Base-by-base conservation (phyloP, 2,797 vertebrate genomes). In the Dendrocincla tyrannina region DNA sequence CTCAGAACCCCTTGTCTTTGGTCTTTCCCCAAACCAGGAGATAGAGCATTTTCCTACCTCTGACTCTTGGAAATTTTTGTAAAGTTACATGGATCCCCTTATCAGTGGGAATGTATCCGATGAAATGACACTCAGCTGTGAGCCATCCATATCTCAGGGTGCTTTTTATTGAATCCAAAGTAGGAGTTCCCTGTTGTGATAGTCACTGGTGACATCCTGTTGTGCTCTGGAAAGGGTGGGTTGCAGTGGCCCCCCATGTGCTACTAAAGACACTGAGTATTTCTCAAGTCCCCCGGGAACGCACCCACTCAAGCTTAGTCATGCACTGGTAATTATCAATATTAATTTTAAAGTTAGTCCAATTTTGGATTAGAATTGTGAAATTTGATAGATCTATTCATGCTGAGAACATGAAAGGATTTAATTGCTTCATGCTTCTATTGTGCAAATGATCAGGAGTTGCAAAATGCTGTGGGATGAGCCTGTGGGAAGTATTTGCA, bases 241-340 rank as follows among this genome's bases (percentile, higher is more conserved):
- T 56, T 75, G 44, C 52, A 75, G 15, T 2, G 5, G 5, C 64
- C 33, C 33, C 60, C 68, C 44, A 74, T 59, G 39, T 84, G 78
- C 64, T 90, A 12, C 24, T 79, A 64, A 66, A 82, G 49, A 63
- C 49, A 63, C 13, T 0, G 2, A 89, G 33, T 63, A 46, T 89
- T 91, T 92, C 83, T 81, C 49, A 92, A 93, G 74, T 89, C 19
- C 60, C 37, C 25, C 30, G 22, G 44, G 52, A 90, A 89, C 91
- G 55, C 91, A 92, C 88, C 85, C 93, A 82, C 93, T 89, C 78
- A 50, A 63, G n/a, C 75, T 93, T 93, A 96, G 88, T 96, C 96
- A 94, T 30, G 55, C 69, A 73, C 53, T 63, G 14, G 37, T 55
- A 92, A 96, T 96, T 85, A 96, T 53, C 83, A 86, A 44, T 88